Evolutionary conservation across 2,888 invertebrate genomes (phyloP), one percentile per base, ranked within the genome.

Genomic region (Sialis lutaria): DNA sequence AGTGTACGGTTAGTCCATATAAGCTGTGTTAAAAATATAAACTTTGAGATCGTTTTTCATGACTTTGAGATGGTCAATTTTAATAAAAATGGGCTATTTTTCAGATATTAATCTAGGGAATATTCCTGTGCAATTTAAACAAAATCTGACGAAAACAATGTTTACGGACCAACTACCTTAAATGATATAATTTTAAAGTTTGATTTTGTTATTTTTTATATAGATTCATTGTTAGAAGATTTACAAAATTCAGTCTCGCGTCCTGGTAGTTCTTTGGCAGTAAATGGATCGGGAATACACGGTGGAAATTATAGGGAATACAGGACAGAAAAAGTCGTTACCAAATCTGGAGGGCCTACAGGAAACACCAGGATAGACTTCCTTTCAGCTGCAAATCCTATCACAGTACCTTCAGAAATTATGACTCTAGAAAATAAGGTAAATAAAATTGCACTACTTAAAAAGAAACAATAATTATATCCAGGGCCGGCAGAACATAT

Each of bases 191-290:
- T 7, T 33, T 12, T 8, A 9, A 41, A 40, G 6, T 22, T 22
- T 22, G 4, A 22, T 22, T 22, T 2, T 22, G 4, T 31, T 9
- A 7, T 40, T 6, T 6, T 6, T 22, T 40, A 55, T 55, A 9
- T 53, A 64, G 67, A 66, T 58, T 56, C 65, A 53, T 52, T 67
- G 42, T 52, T 67, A 45, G 65, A 65, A 56, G 67, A 67, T 52
- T 56, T 67, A 8, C 67, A 67, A 54, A 65, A 60, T 50, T 64
- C 67, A 2, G 65, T 67, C 6, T 59, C 63, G 2, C 57, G 64
- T 10, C 63, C 65, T 12, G 59, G 60, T 6, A 62, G 62, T 50
- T 58, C 64, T 12, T 48, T 63, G 48, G 60, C 61, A n/a, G 57
- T 58, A 33, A 55, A 55, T 48, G 51, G 53, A 9, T 51, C 51